Evolutionary conservation across 2,888 invertebrate species (phyloP), one percentile per base, ranked within the genome.

Genomic region (Agonopterix subpropinquella): DNA sequence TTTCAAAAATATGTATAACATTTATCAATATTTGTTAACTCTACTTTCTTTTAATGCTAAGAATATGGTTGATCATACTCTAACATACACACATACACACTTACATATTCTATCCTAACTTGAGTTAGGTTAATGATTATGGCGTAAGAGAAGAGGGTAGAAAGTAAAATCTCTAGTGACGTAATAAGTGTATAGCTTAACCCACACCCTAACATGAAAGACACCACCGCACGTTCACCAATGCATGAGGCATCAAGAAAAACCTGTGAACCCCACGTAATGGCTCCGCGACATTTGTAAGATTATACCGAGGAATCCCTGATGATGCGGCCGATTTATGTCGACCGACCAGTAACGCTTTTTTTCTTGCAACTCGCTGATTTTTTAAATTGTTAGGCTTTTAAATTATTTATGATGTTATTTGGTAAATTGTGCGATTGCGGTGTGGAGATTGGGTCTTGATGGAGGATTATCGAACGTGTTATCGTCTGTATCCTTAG

Each of bases 241-340:
- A 80, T 80, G 74, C 76, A 75, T 75, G 77, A 76, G 73, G 59
- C 60, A 57, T 65, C 58, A 59, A 69, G 75, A 83, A 83, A 83
- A 83, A 82, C 75, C 77, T 75, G 82, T 80, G 83, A 83, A 82
- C 61, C 54, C 49, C 59, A 57, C 73, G 81, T 83, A 82, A 83
- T 82, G 77, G 79, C 67, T 65, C 60, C 64, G 63, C 69, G 75
- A 83, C 83, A 83, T 82, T 81, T 83, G 83, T 82, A 74, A 68
- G 67, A 79, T 83, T 82, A 82, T 81, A 78, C 80, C 64, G 64
- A 54, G 43, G 70, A 64, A 73, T 72, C 51, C 53, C 53, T 43
- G 47, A 49, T 41, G 41, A 39, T n/a, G 39, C 39, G 39, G 39
- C 39, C 64, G 67, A 69, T 70, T 68, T 70, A 70, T 70, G 58